Percentiles rank a stretch among this genome's conserved stretches.
phyloP scores from a whole-genome alignment of 2,888 invertebrate genomes.

The Molanna angustata region DNA sequence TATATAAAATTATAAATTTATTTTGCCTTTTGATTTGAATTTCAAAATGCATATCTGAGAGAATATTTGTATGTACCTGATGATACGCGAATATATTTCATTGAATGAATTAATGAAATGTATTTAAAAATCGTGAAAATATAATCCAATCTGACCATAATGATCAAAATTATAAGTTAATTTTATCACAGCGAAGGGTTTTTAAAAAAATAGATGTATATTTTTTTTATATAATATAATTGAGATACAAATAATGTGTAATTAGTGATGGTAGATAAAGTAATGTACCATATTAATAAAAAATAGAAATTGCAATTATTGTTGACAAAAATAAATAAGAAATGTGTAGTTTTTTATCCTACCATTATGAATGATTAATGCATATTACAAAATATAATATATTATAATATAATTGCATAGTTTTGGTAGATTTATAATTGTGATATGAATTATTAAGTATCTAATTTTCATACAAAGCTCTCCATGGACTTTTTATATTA shows the following conservation, averaged over 20 bases:
- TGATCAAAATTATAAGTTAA: too few species aligned
- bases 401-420: conserved; percentile 24
- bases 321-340: conserved; percentile 26
- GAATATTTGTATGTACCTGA: too few species aligned
- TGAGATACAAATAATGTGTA: conserved; percentile 17
- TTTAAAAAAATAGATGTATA: conserved; percentile 15
- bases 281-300: conserved; percentile 13
- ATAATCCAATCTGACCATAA: too few species aligned
- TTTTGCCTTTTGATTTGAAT: too few species aligned
- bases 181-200: conserved; percentile 16
- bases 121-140: too few species aligned
- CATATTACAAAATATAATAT: conserved; percentile 26
- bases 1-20: too few species aligned
- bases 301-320: conserved; percentile 27
- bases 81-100: too few species aligned
- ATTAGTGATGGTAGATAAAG: conserved; percentile 20
- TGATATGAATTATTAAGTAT: conserved; percentile 27
- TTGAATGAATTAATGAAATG: too few species aligned
- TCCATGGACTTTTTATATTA: conserved; percentile 24
- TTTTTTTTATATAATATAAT: conserved; percentile 15
- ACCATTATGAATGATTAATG: conserved; percentile 24
- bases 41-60: too few species aligned
- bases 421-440: conserved; percentile 28
- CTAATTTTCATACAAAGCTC: conserved; percentile 30
- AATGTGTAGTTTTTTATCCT: conserved; percentile 31